Base-by-base conservation (phyloP, 2,113 vertebrate species). In the Labeo rohita region DNA sequence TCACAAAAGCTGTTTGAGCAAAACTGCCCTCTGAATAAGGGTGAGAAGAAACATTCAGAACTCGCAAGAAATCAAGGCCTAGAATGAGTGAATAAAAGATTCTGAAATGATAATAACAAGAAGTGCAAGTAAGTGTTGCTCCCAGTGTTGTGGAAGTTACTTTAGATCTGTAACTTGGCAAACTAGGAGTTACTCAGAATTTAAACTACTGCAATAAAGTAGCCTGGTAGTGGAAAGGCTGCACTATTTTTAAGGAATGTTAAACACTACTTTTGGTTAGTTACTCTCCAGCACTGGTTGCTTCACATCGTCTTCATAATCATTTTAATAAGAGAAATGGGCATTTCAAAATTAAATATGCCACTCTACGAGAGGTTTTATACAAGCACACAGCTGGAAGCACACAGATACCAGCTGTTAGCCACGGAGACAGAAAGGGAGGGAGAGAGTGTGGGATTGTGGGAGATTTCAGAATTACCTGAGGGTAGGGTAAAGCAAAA, bases 401-500 rank as follows among this genome's bases (percentile, higher is more conserved):
- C 83, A 61, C 72, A 34, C 21, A 65, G 39, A 76, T 36, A 65
- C 56, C 54, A 75, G 63, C 61, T 73, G 36, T 73, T 50, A 50
- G 75, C 36, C 49, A 59, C 84, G 72, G 61, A 85, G n/a, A 85
- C 63, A 56, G 28, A 85, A 45, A 52, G 45, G 36, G 11, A 23
- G 74, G 76, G 52, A 47, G 68, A 66, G 43, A 77, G 39, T 75
- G 15, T 61, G 28, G 83, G 74, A 76, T 85, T 85, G 52, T 79
- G 76, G 49, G 65, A 73, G 77, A 86, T 68, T 52, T 66, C 3
- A 79, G 75, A 68, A 68, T 85, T 43, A 66, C 59, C 75, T 39
- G 47, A 45, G 76, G 75, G 56, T 50, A 50, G n/a, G 78, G 56
- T 65, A 80, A 65, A 80, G 23, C 34, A 43, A 43, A 70, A 72